These are phyloP conservation scores for Calephelis perditalis DNA, from an alignment of 2,888 invertebrate species.

Conservation along the genomic window DNA sequence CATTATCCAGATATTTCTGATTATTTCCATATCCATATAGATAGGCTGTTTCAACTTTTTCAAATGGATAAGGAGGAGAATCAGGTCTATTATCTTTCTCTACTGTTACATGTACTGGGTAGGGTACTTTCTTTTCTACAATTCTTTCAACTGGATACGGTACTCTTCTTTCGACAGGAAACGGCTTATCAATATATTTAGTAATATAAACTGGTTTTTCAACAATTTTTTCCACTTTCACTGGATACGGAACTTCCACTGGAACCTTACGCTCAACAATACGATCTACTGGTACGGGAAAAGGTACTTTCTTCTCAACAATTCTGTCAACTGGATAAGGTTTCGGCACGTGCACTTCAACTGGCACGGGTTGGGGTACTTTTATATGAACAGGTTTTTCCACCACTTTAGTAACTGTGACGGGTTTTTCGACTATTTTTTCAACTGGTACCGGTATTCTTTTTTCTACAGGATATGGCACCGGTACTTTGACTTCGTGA, in stretches of 20 bases:
- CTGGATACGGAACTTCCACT: conserved; percentile 63
- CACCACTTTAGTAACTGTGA: conserved; percentile 65
- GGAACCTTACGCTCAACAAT: conserved; percentile 68
- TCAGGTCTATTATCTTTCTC: conserved; percentile 63
- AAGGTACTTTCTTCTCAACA: conserved; percentile 67
- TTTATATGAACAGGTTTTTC: conserved; percentile 65
- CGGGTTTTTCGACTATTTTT: conserved; percentile 75
- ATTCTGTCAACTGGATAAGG: conserved; percentile 74
- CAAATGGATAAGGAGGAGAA: conserved; percentile 37
- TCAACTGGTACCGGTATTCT: conserved; percentile 75
- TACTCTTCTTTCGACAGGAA: conserved; percentile 65
- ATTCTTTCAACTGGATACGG: conserved; percentile 70
- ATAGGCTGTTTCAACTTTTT: conserved; percentile 32
- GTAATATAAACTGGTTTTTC: conserved; percentile 77
- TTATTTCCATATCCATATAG: conserved; percentile 32
- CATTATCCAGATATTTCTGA: conserved; percentile 32
- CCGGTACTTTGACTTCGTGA: conserved; percentile 55
- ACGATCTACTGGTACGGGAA: conserved; percentile 62
- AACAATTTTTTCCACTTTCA: conserved; percentile 73
- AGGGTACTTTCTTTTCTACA: conserved; percentile 73
- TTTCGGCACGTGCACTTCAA: conserved; percentile 55
- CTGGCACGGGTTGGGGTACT: conserved; percentile 56
- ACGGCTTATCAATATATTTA: conserved; percentile 64
- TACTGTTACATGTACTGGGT: conserved; percentile 75
- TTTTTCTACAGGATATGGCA: conserved; percentile 57